Evolutionary conservation across 2,797 vertebrate species (phyloP).

Genomic region (Iguana delicatissima): DNA sequence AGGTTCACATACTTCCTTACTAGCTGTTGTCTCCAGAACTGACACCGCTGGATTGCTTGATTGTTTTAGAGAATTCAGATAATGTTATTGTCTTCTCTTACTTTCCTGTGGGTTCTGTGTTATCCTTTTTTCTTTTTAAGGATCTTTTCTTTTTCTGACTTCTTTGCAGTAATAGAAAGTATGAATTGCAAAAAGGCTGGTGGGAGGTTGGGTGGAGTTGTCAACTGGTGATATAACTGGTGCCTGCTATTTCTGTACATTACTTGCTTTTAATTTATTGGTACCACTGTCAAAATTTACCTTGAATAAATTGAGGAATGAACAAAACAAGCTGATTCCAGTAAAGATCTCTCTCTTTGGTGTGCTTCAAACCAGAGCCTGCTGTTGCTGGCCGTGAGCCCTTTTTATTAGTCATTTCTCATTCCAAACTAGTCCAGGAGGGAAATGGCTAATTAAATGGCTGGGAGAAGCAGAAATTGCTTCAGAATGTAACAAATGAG

Average conservation of each 20-base stretch:
- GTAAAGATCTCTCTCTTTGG: background rate
- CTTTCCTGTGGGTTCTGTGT: background rate
- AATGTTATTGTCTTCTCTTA: no score
- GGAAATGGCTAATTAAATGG: constrained; percentile 12
- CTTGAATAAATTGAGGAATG: background rate
- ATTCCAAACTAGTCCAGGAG: background rate
- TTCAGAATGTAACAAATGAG: background rate
- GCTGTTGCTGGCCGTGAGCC: background rate
- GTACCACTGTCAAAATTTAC: background rate
- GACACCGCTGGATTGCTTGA: background rate
- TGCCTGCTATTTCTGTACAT: background rate
- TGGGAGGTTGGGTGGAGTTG: background rate
- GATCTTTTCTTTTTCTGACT: background rate
- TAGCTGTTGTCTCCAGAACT: background rate
- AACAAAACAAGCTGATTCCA: background rate
- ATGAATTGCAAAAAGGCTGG: background rate
- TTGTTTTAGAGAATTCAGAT: background rate
- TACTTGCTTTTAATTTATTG: background rate
- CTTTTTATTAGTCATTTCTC: constrained; percentile 6
- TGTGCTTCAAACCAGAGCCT: background rate
- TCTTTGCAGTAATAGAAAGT: background rate
- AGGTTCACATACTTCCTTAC: no score
- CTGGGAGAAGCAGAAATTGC: background rate
- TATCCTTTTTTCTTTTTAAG: background rate
- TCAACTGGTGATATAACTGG: background rate